Evolutionary conservation across 2,113 vertebrate genomes (phyloP), one percentile per base, ranked within the genome.

Genomic region (Orcinus orca): DNA sequence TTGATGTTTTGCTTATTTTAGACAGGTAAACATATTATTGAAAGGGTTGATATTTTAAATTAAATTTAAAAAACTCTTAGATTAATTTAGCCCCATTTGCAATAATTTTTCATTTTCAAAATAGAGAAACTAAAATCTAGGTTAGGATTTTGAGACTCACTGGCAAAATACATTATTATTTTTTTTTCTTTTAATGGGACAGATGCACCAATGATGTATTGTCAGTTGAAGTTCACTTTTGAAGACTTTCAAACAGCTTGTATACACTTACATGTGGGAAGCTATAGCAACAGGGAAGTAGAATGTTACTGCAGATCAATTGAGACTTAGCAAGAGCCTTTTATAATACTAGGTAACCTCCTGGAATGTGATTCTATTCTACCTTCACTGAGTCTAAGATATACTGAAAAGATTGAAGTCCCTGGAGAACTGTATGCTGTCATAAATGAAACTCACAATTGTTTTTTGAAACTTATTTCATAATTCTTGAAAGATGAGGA

Each of bases 291-390:
- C 71, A 94, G 36, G 81, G 82, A 53, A 97, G 38, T 97, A 97
- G 98, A 97, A 98, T 85, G 21, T 98, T 97, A 95, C 95, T 83
- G 21, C 41, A 95, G 77, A 96, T 94, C 97, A 96, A 84, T n/a
- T 89, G 93, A 97, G 94, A 95, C 38, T 97, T 38, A 93, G 71
- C 44, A 85, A 97, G 70, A 98, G 94, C 92, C 96, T 98, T 98
- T 98, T 97, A 94, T 95, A 97, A 95, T 96, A 94, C 96, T 92
- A 96, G 53, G 90, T 97, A 98, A 97, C 87, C 53, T 97, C 77
- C 92, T 98, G 58, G 77, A 98, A 97, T 95, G 95, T 71, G 97
- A 96, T 97, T 98, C 92, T 91, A 2, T 14, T 80, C 92, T 60
- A 93, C 76, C 79, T 81, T 97, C 73, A 2, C 68, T 74, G 25